Evolutionary conservation across 2,797 vertebrate species (phyloP).

Genomic region (Acanthurus leucopareius): DNA sequence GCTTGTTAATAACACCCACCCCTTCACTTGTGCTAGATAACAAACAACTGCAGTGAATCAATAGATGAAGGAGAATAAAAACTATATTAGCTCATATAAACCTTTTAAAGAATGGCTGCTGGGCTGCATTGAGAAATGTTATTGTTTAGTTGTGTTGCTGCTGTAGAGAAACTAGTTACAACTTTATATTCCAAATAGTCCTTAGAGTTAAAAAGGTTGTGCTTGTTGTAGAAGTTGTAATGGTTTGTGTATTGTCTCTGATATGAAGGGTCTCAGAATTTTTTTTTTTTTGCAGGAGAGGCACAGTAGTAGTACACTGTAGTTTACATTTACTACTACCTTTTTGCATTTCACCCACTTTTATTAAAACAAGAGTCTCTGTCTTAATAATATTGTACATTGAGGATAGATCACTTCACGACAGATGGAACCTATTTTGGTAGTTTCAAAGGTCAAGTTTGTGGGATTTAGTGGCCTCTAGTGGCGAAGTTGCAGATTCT

Average conservation of each 20-base stretch:
- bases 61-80: slow-evolving; percentile 10
- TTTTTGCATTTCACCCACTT: too few species aligned
- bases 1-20: slow-evolving; percentile 27
- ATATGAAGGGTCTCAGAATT: background rate
- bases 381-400: too few species aligned
- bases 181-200: background rate
- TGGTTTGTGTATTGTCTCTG: background rate
- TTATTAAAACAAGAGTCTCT: too few species aligned
- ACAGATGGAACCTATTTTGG: too few species aligned
- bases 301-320: too few species aligned
- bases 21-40: slow-evolving; percentile 2
- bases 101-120: background rate
- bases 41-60: background rate
- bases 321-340: too few species aligned
- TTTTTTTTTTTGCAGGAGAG: background rate
- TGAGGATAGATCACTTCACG: too few species aligned
- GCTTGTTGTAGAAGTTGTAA: background rate
- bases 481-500: too few species aligned
- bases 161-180: background rate
- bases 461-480: too few species aligned
- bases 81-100: background rate
- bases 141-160: background rate
- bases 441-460: too few species aligned
- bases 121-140: background rate
- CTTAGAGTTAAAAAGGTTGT: background rate